phyloP scores from a whole-genome alignment of 2,797 vertebrate genomes.

The Ispidina picta region DNA sequence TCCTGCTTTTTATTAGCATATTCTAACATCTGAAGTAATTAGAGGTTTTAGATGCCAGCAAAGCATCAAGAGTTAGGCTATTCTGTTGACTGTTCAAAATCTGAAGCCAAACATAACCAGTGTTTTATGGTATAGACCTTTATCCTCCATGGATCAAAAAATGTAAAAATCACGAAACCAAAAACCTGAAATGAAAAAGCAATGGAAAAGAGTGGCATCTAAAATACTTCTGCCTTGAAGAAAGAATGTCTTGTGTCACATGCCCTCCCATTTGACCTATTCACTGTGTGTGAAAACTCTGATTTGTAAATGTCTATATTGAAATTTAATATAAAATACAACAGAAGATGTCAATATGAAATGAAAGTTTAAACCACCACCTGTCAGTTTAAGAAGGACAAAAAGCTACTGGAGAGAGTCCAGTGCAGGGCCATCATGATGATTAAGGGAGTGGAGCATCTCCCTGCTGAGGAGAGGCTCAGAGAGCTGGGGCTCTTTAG shows the following conservation, averaged over 20 bases:
- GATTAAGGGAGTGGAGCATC: too few species aligned
- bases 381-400: neutral
- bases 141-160: neutral
- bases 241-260: neutral
- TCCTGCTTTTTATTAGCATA: neutral
- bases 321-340: neutral
- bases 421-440: too few species aligned
- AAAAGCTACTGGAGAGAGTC: too few species aligned
- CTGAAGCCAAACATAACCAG: neutral
- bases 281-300: neutral
- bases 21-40: neutral
- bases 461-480: too few species aligned
- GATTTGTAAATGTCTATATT: neutral
- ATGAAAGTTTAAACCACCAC: neutral
- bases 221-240: slow-evolving; percentile 33
- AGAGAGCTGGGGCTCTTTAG: too few species aligned
- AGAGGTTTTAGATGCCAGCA: neutral
- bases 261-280: neutral
- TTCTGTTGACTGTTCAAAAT: neutral
- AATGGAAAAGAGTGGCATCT: neutral
- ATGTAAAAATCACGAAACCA: neutral
- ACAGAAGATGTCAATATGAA: neutral
- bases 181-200: neutral
- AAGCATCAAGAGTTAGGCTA: neutral
- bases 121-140: neutral